Conservation (phyloP, 2,797 vertebrate genomes). For the Parauchenoglanis ngamensis region DNA sequence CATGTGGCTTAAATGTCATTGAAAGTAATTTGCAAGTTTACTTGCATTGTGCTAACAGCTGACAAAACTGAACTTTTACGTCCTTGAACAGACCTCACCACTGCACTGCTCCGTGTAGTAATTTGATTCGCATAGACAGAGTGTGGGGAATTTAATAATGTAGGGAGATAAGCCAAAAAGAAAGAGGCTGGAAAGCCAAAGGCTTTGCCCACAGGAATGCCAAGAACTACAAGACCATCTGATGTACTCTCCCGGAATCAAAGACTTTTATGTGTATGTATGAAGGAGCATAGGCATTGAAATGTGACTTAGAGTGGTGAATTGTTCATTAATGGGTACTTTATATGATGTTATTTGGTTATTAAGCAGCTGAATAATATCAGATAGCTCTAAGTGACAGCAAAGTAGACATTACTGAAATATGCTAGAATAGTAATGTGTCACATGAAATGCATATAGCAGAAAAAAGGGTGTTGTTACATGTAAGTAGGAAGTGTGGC, state of each 20-base stretch:
- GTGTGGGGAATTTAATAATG: constrained; percentile 61
- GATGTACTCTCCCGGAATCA: neutral
- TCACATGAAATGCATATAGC: constrained; percentile 20
- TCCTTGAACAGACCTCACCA: constrained; percentile 30
- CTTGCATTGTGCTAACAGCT: constrained; percentile 1
- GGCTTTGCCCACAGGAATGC: constrained; percentile 54
- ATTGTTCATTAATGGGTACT: neutral
- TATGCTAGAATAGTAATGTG: constrained; percentile 9
- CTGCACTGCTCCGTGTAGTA: constrained; percentile 36
- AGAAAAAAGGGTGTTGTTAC: constrained; percentile 17
- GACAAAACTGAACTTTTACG: constrained; percentile 33
- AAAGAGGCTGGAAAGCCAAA: constrained; percentile 54
- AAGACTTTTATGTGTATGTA: constrained; percentile 18
- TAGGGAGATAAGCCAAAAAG: constrained; percentile 43
- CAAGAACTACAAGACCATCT: constrained; percentile 32
- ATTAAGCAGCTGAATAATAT: neutral
- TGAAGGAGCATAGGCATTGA: neutral
- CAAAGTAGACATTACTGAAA: constrained; percentile 12
- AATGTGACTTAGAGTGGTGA: neutral
- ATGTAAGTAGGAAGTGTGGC: constrained; percentile 49
- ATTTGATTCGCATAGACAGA: constrained; percentile 53
- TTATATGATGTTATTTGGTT: neutral
- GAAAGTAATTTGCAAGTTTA: neutral
- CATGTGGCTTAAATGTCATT: neutral
- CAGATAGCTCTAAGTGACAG: neutral